These are phyloP conservation scores for Tillus elongatus DNA, from an alignment of 2,888 invertebrate genomes.

Conservation along the genomic window DNA sequence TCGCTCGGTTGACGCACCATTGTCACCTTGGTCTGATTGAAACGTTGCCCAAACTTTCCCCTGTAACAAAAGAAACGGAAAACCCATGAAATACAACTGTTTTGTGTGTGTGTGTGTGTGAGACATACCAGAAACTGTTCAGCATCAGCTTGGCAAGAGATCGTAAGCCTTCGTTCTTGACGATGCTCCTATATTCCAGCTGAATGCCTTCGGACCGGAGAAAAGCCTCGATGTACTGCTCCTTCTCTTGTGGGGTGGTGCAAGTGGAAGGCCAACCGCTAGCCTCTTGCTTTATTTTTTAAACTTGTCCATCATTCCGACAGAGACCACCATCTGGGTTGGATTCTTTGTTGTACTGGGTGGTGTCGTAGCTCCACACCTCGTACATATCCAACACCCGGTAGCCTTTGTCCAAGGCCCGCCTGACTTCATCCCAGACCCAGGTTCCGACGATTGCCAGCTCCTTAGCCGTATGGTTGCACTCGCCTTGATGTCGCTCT, in stretches of 20 bases:
- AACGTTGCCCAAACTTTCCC: too few species aligned
- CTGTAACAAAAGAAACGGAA: too few species aligned
- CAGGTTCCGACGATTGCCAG: slow-evolving; percentile 8
- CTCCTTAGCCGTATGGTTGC: slow-evolving; percentile 8
- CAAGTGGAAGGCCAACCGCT: background rate
- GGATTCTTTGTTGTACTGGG: slow-evolving; percentile 3
- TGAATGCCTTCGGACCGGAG: slow-evolving; percentile 19
- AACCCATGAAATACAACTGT: too few species aligned
- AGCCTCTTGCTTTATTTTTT: slow-evolving; percentile 5
- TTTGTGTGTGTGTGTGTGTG: too few species aligned
- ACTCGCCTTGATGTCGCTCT: slow-evolving; percentile 1
- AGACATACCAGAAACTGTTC: slow-evolving; percentile 27
- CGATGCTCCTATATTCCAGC: slow-evolving; percentile 9
- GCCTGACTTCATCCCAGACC: slow-evolving; percentile 2
- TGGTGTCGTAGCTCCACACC: slow-evolving; percentile 6
- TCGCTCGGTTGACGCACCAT: too few species aligned
- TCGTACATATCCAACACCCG: background rate
- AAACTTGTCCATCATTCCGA: background rate
- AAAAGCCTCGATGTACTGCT: slow-evolving; percentile 16
- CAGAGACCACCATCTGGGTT: slow-evolving; percentile 7
- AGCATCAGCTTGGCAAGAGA: slow-evolving; percentile 23
- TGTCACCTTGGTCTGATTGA: too few species aligned
- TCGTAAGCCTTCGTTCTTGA: slow-evolving; percentile 21
- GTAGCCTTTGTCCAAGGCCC: slow-evolving; percentile 4
- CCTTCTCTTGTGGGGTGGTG: slow-evolving; percentile 7